These are phyloP conservation scores for Arenicola marina DNA, from an alignment of 2,888 invertebrate genomes.

Conservation along the genomic window DNA sequence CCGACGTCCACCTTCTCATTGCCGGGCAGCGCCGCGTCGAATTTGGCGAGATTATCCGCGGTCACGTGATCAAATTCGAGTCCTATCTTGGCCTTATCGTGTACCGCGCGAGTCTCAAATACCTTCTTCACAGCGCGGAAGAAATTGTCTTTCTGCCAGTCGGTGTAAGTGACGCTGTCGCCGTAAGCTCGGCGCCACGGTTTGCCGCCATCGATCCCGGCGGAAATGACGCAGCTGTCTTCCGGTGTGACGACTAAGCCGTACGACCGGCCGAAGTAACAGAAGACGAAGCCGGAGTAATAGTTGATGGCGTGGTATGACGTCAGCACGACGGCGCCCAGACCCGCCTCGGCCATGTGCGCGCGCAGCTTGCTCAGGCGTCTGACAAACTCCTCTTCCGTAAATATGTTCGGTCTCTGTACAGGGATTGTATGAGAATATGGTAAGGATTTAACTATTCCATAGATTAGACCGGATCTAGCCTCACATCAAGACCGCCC, in stretches of 20 bases:
- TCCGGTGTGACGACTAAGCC: slow-evolving; percentile 21
- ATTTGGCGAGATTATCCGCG: slow-evolving; percentile 15
- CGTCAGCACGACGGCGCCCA: slow-evolving; percentile 18
- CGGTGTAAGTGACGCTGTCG: slow-evolving; percentile 26
- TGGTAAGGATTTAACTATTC: too few relatives aligned
- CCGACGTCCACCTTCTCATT: slow-evolving; percentile 16
- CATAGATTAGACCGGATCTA: too few relatives aligned
- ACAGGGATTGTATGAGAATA: too few relatives aligned
- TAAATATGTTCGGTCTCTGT: too few relatives aligned
- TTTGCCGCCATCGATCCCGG: slow-evolving; percentile 26
- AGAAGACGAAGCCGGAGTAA: slow-evolving; percentile 25
- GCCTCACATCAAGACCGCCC: too few relatives aligned
- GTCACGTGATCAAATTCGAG: slow-evolving; percentile 27
- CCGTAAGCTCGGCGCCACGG: slow-evolving; percentile 22
- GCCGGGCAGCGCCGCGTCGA: slow-evolving; percentile 4
- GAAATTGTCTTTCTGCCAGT: slow-evolving; percentile 28
- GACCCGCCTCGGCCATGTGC: slow-evolving; percentile 10
- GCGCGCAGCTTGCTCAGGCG: slow-evolving; percentile 11
- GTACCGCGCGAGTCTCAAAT: neutral
- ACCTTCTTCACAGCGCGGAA: slow-evolving; percentile 14
- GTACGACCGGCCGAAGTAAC: slow-evolving; percentile 20
- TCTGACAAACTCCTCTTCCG: slow-evolving; percentile 9
- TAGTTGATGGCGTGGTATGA: slow-evolving; percentile 29
- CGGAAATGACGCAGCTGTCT: neutral
- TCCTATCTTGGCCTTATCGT: slow-evolving; percentile 11